Base-by-base conservation (phyloP, 2,113 vertebrate genomes). In the Trogon melanurus region DNA sequence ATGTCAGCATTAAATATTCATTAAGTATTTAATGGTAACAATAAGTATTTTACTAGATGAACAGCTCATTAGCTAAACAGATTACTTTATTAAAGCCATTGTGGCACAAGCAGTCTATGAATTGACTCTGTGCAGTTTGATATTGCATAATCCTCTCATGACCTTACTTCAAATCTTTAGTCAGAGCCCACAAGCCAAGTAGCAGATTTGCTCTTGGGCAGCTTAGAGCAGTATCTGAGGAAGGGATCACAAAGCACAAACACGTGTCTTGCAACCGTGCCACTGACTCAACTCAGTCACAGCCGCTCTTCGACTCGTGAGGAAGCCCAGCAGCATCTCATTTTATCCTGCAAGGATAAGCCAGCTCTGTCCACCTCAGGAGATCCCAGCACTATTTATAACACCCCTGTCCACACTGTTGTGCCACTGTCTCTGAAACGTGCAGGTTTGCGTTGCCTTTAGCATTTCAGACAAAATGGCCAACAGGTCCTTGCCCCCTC, bases 211-310 rank as follows among this genome's bases (percentile, higher is more conserved):
- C n/a, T 60, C 22, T 41, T 21, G 13, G 32, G 34, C 70, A 60
- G 12, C 41, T 44, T 5, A 44, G 36, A 26, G 53, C 0, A 0
- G 2, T n/a, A 6, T 41, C 79, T 47, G 50, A 54, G 79, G 36
- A 54, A 50, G 22, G 22, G 57, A 60, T 78, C 25, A 4, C 51
- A 48, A 53, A 30, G 48, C 51, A 87, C 65, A 73, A 6, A 14
- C 27, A 11, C 2, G 0, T 1, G 1, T 26, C 26, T 32, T n/a
- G 1, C 54, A 73, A 21, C 72, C 2, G 4, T 41, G n/a, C n/a
- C 2, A 0, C 21, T 30, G 66, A 29, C 62, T n/a, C 60, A 8
- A 1, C 8, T 1, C 2, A 16, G 64, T 22, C 51, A 19, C 29
- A 22, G 62, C 53, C 1, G 1, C 61, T n/a, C 38, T 36, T 47